phyloP scores from a whole-genome alignment of 2,113 vertebrate species.

The Emydura subglobosa region DNA sequence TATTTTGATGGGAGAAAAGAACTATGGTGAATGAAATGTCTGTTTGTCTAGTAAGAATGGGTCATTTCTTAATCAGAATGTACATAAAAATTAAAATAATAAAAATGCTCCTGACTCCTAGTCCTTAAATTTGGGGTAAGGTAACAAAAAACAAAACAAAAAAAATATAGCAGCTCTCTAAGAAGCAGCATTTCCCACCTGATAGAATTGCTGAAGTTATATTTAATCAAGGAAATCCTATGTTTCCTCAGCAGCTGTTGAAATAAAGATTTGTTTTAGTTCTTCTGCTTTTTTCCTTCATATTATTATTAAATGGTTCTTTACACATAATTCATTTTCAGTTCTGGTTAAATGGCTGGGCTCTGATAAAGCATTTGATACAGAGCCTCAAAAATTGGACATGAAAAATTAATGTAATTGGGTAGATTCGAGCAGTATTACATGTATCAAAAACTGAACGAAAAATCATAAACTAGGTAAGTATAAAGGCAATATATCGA shows the following conservation, averaged over 20 bases:
- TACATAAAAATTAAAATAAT: neutral
- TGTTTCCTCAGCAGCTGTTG: constrained; percentile 57
- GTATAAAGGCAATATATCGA: neutral
- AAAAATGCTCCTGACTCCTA: neutral
- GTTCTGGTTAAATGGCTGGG: neutral
- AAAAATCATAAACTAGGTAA: neutral
- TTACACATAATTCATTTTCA: constrained; percentile 15
- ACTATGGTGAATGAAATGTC: neutral
- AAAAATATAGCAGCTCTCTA: constrained; percentile 10
- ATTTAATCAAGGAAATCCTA: constrained; percentile 45
- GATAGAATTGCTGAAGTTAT: constrained; percentile 7
- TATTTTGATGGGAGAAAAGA: neutral
- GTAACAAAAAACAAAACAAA: neutral
- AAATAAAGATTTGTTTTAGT: constrained; percentile 52
- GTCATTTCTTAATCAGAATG: accelerated
- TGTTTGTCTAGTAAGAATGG: constrained; percentile 2
- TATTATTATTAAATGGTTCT: neutral
- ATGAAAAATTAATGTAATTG: neutral
- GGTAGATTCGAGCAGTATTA: neutral
- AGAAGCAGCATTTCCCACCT: neutral
- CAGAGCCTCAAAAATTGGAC: neutral
- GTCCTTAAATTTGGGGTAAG: neutral
- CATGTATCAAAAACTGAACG: neutral
- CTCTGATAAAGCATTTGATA: neutral
- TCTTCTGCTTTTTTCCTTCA: constrained; percentile 21